These are phyloP conservation scores for Mirza zaza DNA, from an alignment of 2,113 vertebrate species.

Conservation along the genomic window DNA sequence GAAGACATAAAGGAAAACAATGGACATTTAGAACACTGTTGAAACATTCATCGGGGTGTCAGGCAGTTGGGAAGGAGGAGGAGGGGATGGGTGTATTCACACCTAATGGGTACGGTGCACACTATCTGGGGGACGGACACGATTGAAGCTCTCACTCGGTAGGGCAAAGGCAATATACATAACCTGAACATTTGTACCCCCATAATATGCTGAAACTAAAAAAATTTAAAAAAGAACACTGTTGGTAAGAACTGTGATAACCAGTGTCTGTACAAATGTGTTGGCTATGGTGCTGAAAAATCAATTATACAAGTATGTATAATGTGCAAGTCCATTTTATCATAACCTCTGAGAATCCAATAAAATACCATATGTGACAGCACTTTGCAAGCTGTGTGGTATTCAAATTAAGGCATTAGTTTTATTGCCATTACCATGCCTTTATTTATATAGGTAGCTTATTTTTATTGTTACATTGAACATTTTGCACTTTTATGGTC, in stretches of 20 bases:
- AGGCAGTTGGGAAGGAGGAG: too few species aligned
- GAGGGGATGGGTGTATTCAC: too few species aligned
- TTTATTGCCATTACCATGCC: slow-evolving; percentile 16
- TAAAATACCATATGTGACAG: slow-evolving; percentile 15
- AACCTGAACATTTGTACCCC: too few species aligned
- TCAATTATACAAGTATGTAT: not conserved
- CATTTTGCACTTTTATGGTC: slow-evolving; percentile 23
- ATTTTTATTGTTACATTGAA: slow-evolving; percentile 41
- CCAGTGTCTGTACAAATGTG: not conserved
- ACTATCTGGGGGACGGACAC: too few species aligned
- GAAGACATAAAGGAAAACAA: not conserved
- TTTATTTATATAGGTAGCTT: slow-evolving; percentile 54
- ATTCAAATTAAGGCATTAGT: slow-evolving; percentile 47
- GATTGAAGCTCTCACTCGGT: too few species aligned
- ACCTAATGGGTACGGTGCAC: too few species aligned
- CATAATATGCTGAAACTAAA: too few species aligned
- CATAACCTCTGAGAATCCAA: slow-evolving; percentile 41
- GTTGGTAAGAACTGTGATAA: not conserved
- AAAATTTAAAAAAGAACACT: not conserved
- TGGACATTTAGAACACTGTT: not conserved
- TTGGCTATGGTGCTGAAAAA: not conserved
- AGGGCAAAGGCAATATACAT: too few species aligned
- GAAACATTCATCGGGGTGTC: too few species aligned
- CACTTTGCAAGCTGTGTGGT: slow-evolving; percentile 35
- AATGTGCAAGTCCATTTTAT: slow-evolving; percentile 14